Base-by-base conservation (phyloP, 2,797 vertebrate species). In the Eidolon dupreanum region DNA sequence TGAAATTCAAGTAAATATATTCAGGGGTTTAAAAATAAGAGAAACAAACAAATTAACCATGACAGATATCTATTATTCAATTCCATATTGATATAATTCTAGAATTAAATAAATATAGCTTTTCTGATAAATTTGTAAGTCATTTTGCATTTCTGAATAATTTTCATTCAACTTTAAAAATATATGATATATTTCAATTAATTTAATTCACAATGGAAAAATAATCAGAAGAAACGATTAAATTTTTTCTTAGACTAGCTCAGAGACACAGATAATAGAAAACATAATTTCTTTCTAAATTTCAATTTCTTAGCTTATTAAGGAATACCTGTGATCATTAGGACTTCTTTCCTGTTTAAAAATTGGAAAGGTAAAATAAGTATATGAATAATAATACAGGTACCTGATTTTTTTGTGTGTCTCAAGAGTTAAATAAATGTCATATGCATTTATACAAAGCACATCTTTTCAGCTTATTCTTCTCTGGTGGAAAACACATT, bases 361-460 rank as follows among this genome's bases (percentile, higher is more conserved):
- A 92, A 38, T 43, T 63, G 1, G 53, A 46, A 9, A 81, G n/a
- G 3, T 3, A 11, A 41, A 74, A 81, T 96, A 79, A 5, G 28
- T n/a, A 57, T 82, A 26, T 36, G 5, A 12, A 74, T 13, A 92
- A 0, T 75, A n/a, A 33, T 89, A 55, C 2, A 79, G 5, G 73
- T 36, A 92, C 46, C 10, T 78, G 53, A 95, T 75, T 90, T 11
- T 22, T 22, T 88, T 90, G 78, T 71, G 1, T 81, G 38, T 96
- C 82, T 91, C 59, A 94, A 16, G 0, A 0, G n/a, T 73, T 77
- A 26, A 31, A 89, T 90, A 96, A 97, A 94, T 97, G 82, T 12
- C 19, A 66, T 13, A 57, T 59, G 6, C 19, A 78, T 93, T 68
- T 70, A 74, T 43, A 74, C 17, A 86, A 59, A 73, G 36, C 20